Base-by-base conservation (phyloP, 1,140 invertebrate species). In the Macrobrachium rosenbergii region DNA sequence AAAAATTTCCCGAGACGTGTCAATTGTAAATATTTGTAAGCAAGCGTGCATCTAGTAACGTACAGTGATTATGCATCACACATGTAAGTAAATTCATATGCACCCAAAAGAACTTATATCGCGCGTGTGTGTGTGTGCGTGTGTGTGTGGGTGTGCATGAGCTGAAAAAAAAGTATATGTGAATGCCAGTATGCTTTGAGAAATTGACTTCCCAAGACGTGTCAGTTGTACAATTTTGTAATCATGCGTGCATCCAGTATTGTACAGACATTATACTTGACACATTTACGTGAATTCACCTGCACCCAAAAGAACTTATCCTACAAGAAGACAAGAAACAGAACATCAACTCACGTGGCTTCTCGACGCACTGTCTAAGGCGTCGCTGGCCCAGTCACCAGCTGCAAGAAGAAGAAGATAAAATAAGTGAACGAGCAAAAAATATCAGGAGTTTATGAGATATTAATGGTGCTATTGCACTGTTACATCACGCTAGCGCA, bases 311-410 rank as follows among this genome's bases (percentile, higher is more conserved):
- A 52, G 0, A 52, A 5, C 12, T 52, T 52, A 52, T 12, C 2
- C 7, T 52, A 52, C 52, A 52, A 52, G 52, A 52, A 52, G 12
- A 52, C 12, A 10, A 12, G 28, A 37, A 37, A 37, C 28, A 52
- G 7, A 52, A 52, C 52, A 8, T 52, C 12, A 52, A 87, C 85
- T 87, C 45, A 87, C 85, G 78, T 87, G 81, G 79, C 75, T 79
- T 21, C 78, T 80, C 45, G 77, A n/a, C 52, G 58, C 19, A 60
- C 21, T 28, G 67, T 60, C 72, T 80, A 87, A 72, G 69, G 23
- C n/a, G 67, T 11, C 63, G 58, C 23, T 52, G n/a, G 67, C 52
- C 78, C 85, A 82, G 78, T 21, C 78, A 86, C 83, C 83, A 82
- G 63, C 85, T 87, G 78, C 2, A 87, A 62, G 52, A 10, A 45